Base-by-base conservation (phyloP, 2,113 vertebrate genomes). In the Perca fluviatilis region DNA sequence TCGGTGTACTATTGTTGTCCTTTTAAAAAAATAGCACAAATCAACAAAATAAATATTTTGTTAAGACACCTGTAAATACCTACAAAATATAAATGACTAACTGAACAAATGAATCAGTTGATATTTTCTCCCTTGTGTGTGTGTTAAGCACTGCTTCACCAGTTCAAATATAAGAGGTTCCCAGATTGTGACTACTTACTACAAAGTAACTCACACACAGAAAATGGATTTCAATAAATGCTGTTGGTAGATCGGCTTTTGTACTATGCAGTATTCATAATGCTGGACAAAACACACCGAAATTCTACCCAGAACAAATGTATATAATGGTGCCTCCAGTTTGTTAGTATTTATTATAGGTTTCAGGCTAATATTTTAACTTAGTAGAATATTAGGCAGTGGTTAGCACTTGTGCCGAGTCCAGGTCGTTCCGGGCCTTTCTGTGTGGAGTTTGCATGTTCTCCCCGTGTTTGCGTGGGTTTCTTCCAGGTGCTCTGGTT, bases 141-240 rank as follows among this genome's bases (percentile, higher is more conserved):
- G 66, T 62, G 80, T 77, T 74, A 86, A 86, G 65, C 49, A 65
- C 63, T 25, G 46, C 53, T 81, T 81, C 79, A 64, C 74, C 74
- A 50, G 50, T 65, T 79, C 46, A 66, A 67, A 68, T 79, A 13
- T 50, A 54, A 60, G 57, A 71, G 18, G 36, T 27, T 43, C 54
- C 25, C 49, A 51, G 67, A 64, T 7, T 67, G 49, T 43, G 36
- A 77, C 50, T 30, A 66, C 16, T 40, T 18, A 77, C 23, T 72
- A 75, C 19, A 72, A 74, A 64, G 47, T 25, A 33, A 56, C 19
- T 30, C 25, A 36, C 47, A 47, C 43, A 63, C 5, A 53, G n/a
- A 71, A 36, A 54, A 65, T 27, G 13, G 23, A 84, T 40, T 40
- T 40, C 8, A 9, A 68, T 73, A 64, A 62, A 12, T 71, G 14